Percentiles rank a stretch among this genome's conserved stretches.
These are phyloP conservation scores for Pseudochromis fuscus DNA, from an alignment of 2,797 vertebrate species.

Conservation along the genomic window DNA sequence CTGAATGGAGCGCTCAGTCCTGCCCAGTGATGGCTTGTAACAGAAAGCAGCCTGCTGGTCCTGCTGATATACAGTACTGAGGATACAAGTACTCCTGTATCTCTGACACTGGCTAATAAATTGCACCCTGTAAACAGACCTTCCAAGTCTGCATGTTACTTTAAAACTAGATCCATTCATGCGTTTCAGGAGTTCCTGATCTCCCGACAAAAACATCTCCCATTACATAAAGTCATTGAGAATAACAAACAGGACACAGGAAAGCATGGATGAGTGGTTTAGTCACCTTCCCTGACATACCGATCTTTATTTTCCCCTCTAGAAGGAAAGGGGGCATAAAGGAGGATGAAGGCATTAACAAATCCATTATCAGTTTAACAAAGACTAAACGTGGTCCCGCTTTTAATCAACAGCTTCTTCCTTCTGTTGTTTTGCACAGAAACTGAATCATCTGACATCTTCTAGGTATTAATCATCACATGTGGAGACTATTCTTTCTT, in stretches of 20 bases:
- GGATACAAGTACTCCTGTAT: too few species aligned
- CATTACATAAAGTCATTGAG: conserved; percentile 25
- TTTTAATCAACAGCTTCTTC: conserved; percentile 51
- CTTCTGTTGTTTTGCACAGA: conserved; percentile 38
- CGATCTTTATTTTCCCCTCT: conserved; percentile 35
- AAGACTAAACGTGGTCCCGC: conserved; percentile 19
- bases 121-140: conserved; percentile 16
- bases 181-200: conserved; percentile 4
- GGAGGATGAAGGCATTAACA: conserved; percentile 57
- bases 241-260: conserved; percentile 49
- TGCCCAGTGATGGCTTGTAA: conserved; percentile 36
- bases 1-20: conserved; percentile 60
- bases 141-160: conserved; percentile 17
- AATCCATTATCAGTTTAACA: conserved; percentile 30
- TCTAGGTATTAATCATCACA: conserved; percentile 41
- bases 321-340: conserved; percentile 35
- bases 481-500: conserved; percentile 53
- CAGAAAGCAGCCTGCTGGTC: conserved; percentile 25
- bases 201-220: conserved; percentile 16
- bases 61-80: conserved; percentile 47
- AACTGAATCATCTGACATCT: conserved; percentile 31
- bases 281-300: conserved; percentile 42
- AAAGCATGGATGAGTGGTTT: conserved; percentile 49
- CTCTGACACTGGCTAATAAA: conserved; percentile 42
- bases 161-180: conserved; percentile 20